Evolutionary conservation across 2,113 vertebrate species (phyloP), one percentile per base, ranked within the genome.

Genomic region (Sterrhoptilus dennistouni): DNA sequence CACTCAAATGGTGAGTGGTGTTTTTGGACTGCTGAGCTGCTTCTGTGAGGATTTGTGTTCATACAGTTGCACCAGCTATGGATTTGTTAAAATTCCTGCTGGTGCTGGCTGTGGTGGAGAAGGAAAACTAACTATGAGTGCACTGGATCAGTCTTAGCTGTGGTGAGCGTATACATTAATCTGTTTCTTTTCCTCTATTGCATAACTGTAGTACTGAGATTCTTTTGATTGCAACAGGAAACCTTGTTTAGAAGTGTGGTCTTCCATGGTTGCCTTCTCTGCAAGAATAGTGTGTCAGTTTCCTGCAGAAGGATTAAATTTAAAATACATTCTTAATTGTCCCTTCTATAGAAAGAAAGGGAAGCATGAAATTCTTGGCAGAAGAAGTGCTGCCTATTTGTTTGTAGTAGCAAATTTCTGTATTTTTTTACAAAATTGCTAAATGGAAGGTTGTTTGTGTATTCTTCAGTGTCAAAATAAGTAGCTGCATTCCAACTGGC

Each of bases 51-150:
- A 50, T 70, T 45, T 82, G 12, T 40, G 28, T 64, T 63, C 2
- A 0, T 66, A 36, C 5, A 27, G 0, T 31, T 59, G 14, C 61
- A 31, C 24, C 22, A 53, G 2, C 14, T 60, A 1, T 36, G 71
- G 56, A 16, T 12, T 72, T 69, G 42, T 0, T 29, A 7, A 47
- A 71, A 44, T 38, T 14, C 5, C 9, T 4, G 1, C 60, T 56
- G 57, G 13, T 75, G 24, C 38, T 89, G 60, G 12, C 28, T 42
- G 5, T 36, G 23, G 14, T 63, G 11, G 13, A 14, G 44, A 68
- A 64, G 28, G n/a, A 83, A 82, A 53, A 11, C 6, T 12, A 24
- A 8, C 23, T 33, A 15, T 31, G 25, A n/a, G 17, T 24, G 8
- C 40, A 71, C 29, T 68, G 33, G 33, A 44, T 85, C n/a, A 31